Percentiles rank a stretch among this genome's conserved stretches.
phyloP scores from a whole-genome alignment of 2,113 vertebrate species.

The Podiceps cristatus region DNA sequence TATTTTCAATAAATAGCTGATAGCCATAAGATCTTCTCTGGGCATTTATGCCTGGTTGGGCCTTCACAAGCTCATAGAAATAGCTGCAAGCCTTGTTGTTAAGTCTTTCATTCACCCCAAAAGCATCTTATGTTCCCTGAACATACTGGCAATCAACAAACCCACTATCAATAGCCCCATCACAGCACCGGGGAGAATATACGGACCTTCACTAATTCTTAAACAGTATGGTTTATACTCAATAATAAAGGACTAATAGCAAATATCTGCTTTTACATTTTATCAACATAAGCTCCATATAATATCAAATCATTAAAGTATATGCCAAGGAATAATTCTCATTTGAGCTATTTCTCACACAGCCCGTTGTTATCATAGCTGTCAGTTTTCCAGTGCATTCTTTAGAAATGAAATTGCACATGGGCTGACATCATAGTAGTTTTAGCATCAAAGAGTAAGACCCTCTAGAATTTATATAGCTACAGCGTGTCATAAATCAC shows the following conservation, averaged over 20 bases:
- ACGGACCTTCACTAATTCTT: neutral
- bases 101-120: neutral
- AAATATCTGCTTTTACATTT: neutral
- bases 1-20: neutral
- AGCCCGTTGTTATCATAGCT: neutral
- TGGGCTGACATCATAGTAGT: neutral
- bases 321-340: neutral
- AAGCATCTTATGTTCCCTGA: neutral
- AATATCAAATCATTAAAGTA: neutral
- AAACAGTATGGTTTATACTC: neutral
- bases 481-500: neutral
- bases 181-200: neutral
- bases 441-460: neutral
- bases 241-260: neutral
- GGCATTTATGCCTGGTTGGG: neutral
- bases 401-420: slow-evolving; percentile 3
- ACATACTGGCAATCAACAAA: neutral
- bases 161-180: neutral
- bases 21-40: neutral
- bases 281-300: neutral
- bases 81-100: neutral
- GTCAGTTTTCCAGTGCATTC: neutral
- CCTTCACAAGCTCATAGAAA: neutral
- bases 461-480: neutral
- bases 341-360: neutral